These are phyloP conservation scores for Gymnothorax reevesii DNA, from an alignment of 2,797 vertebrate species.

Conservation along the genomic window DNA sequence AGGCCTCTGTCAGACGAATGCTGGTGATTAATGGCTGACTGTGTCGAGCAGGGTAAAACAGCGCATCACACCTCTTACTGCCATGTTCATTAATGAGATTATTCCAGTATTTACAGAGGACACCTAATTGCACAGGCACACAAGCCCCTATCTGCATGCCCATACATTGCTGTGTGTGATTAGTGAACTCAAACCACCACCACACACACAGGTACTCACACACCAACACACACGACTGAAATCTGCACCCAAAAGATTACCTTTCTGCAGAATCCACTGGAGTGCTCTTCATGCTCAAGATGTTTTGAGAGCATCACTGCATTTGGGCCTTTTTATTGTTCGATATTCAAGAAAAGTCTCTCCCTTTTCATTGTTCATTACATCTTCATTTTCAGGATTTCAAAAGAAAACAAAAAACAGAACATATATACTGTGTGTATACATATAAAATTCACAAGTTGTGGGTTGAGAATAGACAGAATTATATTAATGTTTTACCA, in stretches of 20 bases:
- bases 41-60: background rate
- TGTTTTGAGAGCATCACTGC: background rate
- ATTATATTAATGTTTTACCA: conserved; percentile 68
- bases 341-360: background rate
- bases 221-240: background rate
- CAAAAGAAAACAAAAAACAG: background rate
- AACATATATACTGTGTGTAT: background rate
- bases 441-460: background rate
- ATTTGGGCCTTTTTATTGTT: background rate
- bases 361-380: background rate
- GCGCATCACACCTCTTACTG: background rate
- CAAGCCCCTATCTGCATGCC: background rate
- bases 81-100: background rate
- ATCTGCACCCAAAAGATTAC: no score
- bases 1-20: background rate
- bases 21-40: background rate
- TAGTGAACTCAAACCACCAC: background rate
- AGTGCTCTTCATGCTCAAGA: background rate
- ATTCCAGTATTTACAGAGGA: background rate
- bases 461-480: conserved; percentile 56
- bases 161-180: background rate
- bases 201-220: background rate
- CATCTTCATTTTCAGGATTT: background rate
- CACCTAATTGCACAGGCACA: background rate
- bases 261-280: background rate